Conservation (phyloP, 1,140 invertebrate genomes). For the Gyrodactylus bullatarudis region DNA sequence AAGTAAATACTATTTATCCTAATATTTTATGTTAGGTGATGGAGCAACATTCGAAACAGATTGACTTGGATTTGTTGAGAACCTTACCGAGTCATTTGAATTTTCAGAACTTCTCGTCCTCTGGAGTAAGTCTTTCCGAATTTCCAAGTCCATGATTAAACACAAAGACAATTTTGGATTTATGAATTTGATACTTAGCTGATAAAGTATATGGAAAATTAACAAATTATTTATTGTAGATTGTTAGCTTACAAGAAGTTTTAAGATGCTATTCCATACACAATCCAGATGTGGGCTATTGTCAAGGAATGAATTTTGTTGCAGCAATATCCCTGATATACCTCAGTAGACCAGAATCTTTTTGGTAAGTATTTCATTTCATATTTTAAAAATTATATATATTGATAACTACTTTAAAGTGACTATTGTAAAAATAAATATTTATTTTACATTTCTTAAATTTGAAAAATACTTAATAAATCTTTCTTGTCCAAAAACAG, state of each 20-base stretch:
- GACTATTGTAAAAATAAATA: no score
- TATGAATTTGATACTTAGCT: no score
- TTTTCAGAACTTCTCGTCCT: neutral
- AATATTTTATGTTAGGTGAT: no score
- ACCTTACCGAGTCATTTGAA: neutral
- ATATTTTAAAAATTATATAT: neutral
- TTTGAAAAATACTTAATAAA: no score
- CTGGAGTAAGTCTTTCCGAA: neutral
- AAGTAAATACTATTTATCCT: no score
- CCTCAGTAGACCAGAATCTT: constrained; percentile 23
- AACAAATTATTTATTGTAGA: constrained; percentile 13
- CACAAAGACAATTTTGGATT: no score
- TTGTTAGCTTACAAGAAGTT: constrained; percentile 22
- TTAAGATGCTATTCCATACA: constrained; percentile 24
- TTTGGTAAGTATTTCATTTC: constrained; percentile 17
- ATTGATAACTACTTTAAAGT: no score
- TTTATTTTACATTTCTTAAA: no score
- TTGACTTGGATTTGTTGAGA: neutral
- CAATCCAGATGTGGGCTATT: constrained; percentile 22
- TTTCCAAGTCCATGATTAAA: neutral
- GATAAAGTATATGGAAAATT: no score
- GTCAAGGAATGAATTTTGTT: constrained; percentile 27
- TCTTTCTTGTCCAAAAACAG: no score
- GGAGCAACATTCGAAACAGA: neutral
- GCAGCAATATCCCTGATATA: constrained; percentile 24